These are phyloP conservation scores for Epizoanthus illoricatus DNA, from an alignment of 92 coral and sea anemone genomes.

Conservation along the genomic window DNA sequence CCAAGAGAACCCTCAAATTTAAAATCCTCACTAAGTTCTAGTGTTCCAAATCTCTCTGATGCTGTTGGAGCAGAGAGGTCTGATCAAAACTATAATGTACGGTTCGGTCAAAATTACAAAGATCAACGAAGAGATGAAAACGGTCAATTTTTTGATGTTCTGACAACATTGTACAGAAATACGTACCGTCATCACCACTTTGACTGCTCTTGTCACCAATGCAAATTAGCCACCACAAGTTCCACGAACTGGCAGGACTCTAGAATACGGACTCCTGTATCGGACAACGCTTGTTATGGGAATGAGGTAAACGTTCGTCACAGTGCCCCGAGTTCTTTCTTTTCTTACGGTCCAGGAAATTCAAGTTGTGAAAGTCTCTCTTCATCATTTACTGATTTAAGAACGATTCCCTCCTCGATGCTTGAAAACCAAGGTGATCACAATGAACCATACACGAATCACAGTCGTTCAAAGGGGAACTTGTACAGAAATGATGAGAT, in stretches of 20 bases:
- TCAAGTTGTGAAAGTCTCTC: neutral
- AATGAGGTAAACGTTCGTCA: neutral
- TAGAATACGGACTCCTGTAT: neutral
- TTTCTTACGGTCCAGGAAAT: neutral
- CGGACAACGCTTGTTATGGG: neutral
- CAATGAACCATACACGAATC: neutral
- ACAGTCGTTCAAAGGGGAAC: neutral
- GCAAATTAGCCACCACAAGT: neutral
- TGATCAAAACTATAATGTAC: neutral
- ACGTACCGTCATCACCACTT: neutral
- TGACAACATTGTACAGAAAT: neutral
- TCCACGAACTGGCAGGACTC: constrained; percentile 8
- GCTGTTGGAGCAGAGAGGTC: neutral
- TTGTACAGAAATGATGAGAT: neutral
- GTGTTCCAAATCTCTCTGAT: constrained; percentile 18
- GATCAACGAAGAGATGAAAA: neutral
- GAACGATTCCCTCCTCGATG: neutral
- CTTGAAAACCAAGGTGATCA: neutral
- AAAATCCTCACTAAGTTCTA: constrained; percentile 14
- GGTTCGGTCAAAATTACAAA: neutral
- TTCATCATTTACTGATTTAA: neutral
- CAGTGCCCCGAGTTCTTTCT: neutral
- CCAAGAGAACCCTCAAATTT: neutral
- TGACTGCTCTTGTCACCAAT: neutral
- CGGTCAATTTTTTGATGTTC: neutral